phyloP scores from a whole-genome alignment of 2,888 invertebrate genomes.

The Euzophera pinguis region DNA sequence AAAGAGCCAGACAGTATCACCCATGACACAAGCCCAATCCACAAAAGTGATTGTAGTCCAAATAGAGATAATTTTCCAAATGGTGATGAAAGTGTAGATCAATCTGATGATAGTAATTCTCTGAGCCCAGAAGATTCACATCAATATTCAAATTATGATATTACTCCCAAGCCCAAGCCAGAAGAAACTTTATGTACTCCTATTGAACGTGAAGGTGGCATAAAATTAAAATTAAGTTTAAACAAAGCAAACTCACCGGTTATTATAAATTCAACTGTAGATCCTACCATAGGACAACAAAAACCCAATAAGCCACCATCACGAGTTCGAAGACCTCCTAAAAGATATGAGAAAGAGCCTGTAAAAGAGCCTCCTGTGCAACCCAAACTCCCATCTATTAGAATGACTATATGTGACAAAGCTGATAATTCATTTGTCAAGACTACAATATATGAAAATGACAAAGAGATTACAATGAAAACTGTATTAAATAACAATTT shows the following conservation, averaged over 20 bases:
- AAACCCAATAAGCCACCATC: slow-evolving; percentile 59
- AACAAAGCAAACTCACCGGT: slow-evolving; percentile 74
- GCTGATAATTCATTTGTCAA: slow-evolving; percentile 73
- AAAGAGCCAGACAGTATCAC: slow-evolving; percentile 45
- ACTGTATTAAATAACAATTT: slow-evolving; percentile 63
- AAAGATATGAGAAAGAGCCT: slow-evolving; percentile 60
- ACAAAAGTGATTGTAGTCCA: slow-evolving; percentile 31
- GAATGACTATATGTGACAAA: slow-evolving; percentile 75
- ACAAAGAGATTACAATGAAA: slow-evolving; percentile 60
- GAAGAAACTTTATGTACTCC: slow-evolving; percentile 37
- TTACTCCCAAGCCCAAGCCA: slow-evolving; percentile 32
- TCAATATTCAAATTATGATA: slow-evolving; percentile 30
- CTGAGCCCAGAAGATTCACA: slow-evolving; percentile 42
- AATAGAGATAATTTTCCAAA: slow-evolving; percentile 39
- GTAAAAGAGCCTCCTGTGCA: slow-evolving; percentile 30
- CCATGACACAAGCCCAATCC: slow-evolving; percentile 32
- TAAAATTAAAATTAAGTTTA: slow-evolving; percentile 69
- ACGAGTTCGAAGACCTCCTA: slow-evolving; percentile 62
- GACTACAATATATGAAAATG: slow-evolving; percentile 64
- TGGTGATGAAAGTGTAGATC: slow-evolving; percentile 58
- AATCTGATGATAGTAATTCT: slow-evolving; percentile 60
- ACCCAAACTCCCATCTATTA: slow-evolving; percentile 61
- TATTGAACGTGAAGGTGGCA: slow-evolving; percentile 57
- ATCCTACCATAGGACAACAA: slow-evolving; percentile 64
- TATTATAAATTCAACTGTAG: slow-evolving; percentile 74